Evolutionary conservation across 1,140 invertebrate species (phyloP).

Genomic region (Drosophila pseudoobscura): DNA sequence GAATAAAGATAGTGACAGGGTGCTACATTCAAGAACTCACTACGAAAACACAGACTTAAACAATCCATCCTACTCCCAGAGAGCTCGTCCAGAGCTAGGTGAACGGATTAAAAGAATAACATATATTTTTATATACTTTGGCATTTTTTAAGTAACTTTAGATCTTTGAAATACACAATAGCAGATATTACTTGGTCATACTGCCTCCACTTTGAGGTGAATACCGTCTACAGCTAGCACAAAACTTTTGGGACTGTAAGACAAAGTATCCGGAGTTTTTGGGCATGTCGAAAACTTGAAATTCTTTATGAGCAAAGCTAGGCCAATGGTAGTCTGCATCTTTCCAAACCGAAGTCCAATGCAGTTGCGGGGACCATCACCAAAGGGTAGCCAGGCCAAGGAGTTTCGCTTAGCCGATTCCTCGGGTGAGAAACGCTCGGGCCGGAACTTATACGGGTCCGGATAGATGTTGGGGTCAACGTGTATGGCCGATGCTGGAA

Average conservation of each 20-base stretch:
- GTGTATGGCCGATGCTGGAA: conserved; percentile 86
- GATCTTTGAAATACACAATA: too few relatives aligned
- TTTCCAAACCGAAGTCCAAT: conserved; percentile 84
- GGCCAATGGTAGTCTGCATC: conserved; percentile 82
- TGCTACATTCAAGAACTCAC: too few relatives aligned
- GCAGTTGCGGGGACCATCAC: conserved; percentile 85
- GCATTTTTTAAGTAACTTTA: background rate
- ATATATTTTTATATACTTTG: conserved; percentile 1
- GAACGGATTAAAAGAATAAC: background rate
- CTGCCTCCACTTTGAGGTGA: conserved; percentile 41
- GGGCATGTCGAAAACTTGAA: conserved; percentile 69
- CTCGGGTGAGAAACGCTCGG: conserved; percentile 85
- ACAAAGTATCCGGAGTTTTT: conserved; percentile 48
- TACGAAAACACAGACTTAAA: background rate
- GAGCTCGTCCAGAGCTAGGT: background rate
- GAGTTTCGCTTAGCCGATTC: conserved; percentile 80
- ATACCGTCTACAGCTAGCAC: conserved; percentile 37
- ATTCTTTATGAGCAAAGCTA: conserved; percentile 78
- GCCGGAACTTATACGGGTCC: conserved; percentile 85
- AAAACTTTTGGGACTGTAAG: conserved; percentile 36
- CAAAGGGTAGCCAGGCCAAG: conserved; percentile 86
- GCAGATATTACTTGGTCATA: conserved; percentile 4
- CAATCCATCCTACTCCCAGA: conserved; percentile 8
- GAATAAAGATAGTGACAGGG: too few relatives aligned
- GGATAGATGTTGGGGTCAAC: conserved; percentile 84